Evolutionary conservation across 2,797 vertebrate genomes (phyloP), one percentile per base, ranked within the genome.

Genomic region (Scolopax rusticola): DNA sequence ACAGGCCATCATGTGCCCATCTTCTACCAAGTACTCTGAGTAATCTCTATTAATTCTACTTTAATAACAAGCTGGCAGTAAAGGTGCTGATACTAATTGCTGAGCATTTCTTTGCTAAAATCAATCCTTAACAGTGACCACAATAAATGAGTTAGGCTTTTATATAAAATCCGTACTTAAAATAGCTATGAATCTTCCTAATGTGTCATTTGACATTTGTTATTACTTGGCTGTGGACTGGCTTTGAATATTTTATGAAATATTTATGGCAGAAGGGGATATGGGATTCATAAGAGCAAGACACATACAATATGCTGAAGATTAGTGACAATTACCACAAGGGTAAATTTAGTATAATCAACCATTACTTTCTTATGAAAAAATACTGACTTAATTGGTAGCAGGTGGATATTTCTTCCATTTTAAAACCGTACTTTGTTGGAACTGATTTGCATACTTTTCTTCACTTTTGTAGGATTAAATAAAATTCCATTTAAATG

Each of bases 181-280:
- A 97, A 95, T 94, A 71, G 71, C 64, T 69, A 93, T 95, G 86
- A 68, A 97, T 97, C 96, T 98, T 97, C 78, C 83, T 97, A 97
- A 97, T 97, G 85, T 97, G 94, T 95, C 96, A 94, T 95, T 95
- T 98, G 97, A 95, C 91, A 97, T 98, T 98, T 97, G 93, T 96
- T 97, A 97, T 96, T 97, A 96, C 96, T 97, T 97, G 90, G 53
- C 96, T 97, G 80, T 91, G 68, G 91, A 96, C 94, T 89, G 92
- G 61, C 75, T 97, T 97, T 97, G 96, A 97, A 96, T 98, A 97
- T 97, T 94, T 97, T 95, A 97, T 98, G 92, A 97, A 97, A 97
- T 98, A 98, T 98, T 97, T 97, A 98, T 98, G 93, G 95, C 89
- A 96, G 95, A 63, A 96, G 76, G 54, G 84, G 78, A 95, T 97